Percentiles rank a stretch among this genome's conserved stretches.
Conservation (phyloP, 2,888 invertebrate genomes). For the Patella pellucida region DNA sequence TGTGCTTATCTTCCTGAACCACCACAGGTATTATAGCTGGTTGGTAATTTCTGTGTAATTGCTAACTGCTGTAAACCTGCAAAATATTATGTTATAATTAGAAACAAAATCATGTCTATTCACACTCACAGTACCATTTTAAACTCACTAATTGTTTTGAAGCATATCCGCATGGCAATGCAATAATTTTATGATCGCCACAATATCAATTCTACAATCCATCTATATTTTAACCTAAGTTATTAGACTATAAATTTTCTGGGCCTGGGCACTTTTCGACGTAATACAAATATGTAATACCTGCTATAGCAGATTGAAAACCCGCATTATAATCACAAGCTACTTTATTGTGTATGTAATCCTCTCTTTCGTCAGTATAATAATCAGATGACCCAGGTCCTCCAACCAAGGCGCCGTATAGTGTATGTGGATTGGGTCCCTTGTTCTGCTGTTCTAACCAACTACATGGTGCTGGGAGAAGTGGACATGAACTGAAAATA, state of each 20-base stretch:
- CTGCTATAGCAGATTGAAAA: conserved; percentile 65
- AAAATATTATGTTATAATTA: background rate
- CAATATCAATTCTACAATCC: too few relatives aligned
- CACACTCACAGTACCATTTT: background rate
- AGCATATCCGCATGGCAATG: too few relatives aligned
- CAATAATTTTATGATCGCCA: too few relatives aligned
- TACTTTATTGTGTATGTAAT: conserved; percentile 63
- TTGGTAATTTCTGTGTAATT: conserved; percentile 11
- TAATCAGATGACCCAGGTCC: conserved; percentile 58
- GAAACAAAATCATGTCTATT: background rate
- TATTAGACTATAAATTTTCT: too few relatives aligned
- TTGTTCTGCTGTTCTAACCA: conserved; percentile 49
- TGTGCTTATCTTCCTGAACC: too few relatives aligned
- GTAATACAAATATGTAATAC: conserved; percentile 39
- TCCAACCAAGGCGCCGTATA: conserved; percentile 65
- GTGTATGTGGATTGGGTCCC: conserved; percentile 57
- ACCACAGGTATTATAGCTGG: conserved; percentile 11
- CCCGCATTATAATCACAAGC: conserved; percentile 66
- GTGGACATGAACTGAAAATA: conserved; percentile 57
- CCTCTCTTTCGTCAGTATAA: conserved; percentile 54
- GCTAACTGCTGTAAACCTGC: conserved; percentile 15
- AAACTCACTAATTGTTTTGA: too few relatives aligned
- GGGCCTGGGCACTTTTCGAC: too few relatives aligned
- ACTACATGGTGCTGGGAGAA: conserved; percentile 53
- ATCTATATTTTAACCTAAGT: too few relatives aligned